These are phyloP conservation scores for Falco punctatus DNA, from an alignment of 2,113 vertebrate genomes.

Conservation along the genomic window DNA sequence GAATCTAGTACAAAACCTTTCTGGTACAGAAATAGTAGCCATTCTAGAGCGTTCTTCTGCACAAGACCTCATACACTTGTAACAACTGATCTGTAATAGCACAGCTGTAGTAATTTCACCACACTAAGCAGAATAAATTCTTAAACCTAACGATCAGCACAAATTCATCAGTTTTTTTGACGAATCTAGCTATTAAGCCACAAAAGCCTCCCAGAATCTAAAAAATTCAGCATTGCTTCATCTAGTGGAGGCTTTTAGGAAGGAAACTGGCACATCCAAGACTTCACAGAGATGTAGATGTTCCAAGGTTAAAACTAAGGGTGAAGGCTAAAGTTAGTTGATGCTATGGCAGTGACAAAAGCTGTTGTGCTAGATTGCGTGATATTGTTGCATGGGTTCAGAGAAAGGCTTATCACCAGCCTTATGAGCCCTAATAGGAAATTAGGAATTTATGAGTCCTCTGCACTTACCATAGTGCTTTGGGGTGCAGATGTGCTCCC, in stretches of 20 bases:
- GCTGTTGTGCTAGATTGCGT: neutral
- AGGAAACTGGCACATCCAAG: constrained; percentile 1
- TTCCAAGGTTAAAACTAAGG: neutral
- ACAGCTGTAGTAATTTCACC: neutral
- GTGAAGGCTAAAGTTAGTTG: neutral
- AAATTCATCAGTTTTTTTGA: constrained; percentile 18
- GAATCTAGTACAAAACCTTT: neutral
- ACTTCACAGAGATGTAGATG: neutral
- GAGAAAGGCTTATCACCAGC: neutral
- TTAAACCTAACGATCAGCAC: neutral
- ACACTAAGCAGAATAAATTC: constrained; percentile 37
- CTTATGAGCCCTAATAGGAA: neutral
- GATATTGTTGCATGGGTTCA: neutral
- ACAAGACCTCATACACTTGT: neutral
- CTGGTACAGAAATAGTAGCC: neutral
- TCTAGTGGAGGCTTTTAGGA: constrained; percentile 4
- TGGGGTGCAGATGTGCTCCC: neutral
- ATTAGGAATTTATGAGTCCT: constrained; percentile 10
- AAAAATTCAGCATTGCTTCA: constrained; percentile 48
- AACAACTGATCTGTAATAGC: neutral
- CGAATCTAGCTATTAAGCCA: neutral
- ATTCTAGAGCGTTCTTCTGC: neutral
- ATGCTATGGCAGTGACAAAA: neutral
- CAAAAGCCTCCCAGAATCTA: neutral
- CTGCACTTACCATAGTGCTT: neutral